Evolutionary conservation across 2,888 invertebrate genomes (phyloP).

Genomic region (Brenthis hecate): DNA sequence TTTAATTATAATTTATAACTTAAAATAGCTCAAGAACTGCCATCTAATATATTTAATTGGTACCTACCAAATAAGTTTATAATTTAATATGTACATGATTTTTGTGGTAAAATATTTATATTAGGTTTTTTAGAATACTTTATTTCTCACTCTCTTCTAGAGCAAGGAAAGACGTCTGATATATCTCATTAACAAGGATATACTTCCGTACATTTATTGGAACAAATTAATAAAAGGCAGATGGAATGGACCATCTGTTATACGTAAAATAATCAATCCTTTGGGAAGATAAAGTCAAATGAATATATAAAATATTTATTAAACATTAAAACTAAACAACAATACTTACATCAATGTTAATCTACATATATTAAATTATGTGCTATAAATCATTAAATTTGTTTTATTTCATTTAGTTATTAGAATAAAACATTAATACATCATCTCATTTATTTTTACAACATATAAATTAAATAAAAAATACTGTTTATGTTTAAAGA

Average conservation of each 20-base stretch:
- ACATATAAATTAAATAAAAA: background rate
- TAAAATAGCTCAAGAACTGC: background rate
- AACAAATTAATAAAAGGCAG: conserved; percentile 88
- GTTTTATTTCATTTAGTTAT: background rate
- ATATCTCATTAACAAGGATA: conserved; percentile 90
- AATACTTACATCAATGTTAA: conserved; percentile 1
- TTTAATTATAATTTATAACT: no score
- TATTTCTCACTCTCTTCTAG: conserved; percentile 52
- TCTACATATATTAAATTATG: background rate
- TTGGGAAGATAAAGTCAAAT: conserved; percentile 43
- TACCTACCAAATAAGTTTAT: background rate
- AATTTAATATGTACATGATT: background rate
- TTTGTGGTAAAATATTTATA: background rate
- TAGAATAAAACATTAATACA: background rate
- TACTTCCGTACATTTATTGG: conserved; percentile 95
- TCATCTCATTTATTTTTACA: background rate
- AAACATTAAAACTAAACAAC: conserved; percentile 32
- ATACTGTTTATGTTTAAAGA: no score
- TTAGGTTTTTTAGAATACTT: no score
- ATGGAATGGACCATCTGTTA: conserved; percentile 87
- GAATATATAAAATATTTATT: conserved; percentile 37
- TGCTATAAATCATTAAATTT: background rate
- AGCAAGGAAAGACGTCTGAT: conserved; percentile 82
- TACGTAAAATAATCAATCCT: conserved; percentile 80
- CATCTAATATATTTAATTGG: background rate